Conservation (phyloP, 2,888 invertebrate genomes). For the Perizoma affinitatum region DNA sequence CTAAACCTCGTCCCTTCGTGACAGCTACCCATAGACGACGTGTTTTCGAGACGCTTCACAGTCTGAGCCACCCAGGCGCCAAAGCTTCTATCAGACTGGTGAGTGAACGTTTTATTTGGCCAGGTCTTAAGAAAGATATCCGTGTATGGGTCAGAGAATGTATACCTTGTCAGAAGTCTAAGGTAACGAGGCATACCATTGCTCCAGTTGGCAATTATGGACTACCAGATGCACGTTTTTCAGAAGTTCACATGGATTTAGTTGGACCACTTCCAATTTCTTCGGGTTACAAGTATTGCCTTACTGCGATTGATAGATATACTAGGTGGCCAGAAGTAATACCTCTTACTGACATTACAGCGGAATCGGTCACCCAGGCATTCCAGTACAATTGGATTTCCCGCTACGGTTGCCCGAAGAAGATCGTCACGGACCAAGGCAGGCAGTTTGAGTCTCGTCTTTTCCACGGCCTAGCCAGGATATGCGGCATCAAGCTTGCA, state of each 20-base stretch:
- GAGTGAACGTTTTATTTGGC: slow-evolving; percentile 9
- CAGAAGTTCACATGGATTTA: too few relatives aligned
- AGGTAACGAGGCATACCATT: slow-evolving; percentile 7
- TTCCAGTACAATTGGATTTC: slow-evolving; percentile 14
- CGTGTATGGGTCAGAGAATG: slow-evolving; percentile 7
- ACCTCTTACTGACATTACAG: too few relatives aligned
- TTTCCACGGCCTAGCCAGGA: slow-evolving; percentile 27
- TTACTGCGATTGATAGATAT: too few relatives aligned
- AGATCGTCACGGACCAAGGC: slow-evolving; percentile 13
- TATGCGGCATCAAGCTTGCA: slow-evolving; percentile 34
- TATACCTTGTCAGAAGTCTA: slow-evolving; percentile 5
- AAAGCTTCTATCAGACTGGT: slow-evolving; percentile 1
- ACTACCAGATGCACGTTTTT: too few relatives aligned
- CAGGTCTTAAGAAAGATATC: slow-evolving; percentile 5
- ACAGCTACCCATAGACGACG: slow-evolving; percentile 14
- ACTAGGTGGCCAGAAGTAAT: too few relatives aligned
- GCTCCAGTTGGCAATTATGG: slow-evolving; percentile 3
- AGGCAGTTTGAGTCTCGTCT: slow-evolving; percentile 16
- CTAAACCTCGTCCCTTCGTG: slow-evolving; percentile 2
- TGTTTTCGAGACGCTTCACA: too few relatives aligned
- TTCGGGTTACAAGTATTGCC: too few relatives aligned
- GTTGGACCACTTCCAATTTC: too few relatives aligned
- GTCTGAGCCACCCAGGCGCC: too few relatives aligned
- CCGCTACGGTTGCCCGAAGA: slow-evolving; percentile 14
- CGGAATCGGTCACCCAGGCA: slow-evolving; percentile 34